Evolutionary conservation across 2,888 invertebrate genomes (phyloP).

Genomic region (Campaea margaritaria): DNA sequence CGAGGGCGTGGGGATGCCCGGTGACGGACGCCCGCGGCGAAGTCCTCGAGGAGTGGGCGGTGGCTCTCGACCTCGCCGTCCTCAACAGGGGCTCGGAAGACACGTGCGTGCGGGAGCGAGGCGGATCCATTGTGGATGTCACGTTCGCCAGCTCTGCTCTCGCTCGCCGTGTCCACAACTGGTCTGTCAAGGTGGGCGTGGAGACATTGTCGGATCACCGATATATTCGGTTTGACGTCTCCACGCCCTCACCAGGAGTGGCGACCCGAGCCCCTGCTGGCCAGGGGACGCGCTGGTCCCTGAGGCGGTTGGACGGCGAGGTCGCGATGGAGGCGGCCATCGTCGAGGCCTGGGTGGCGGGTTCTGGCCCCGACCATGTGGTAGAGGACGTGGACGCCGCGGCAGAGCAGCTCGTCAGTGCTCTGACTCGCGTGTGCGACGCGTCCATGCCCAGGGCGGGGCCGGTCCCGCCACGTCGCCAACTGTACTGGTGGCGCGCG

Average conservation of each 20-base stretch:
- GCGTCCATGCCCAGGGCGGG: too few species aligned
- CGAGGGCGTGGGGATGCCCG: neutral
- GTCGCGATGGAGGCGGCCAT: too few species aligned
- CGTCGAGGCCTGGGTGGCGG: too few species aligned
- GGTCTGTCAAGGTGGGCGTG: neutral
- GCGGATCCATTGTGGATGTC: neutral
- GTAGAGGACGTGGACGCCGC: too few species aligned
- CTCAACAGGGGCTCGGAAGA: neutral
- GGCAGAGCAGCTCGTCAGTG: too few species aligned
- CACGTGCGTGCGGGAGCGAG: neutral
- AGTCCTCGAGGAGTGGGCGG: neutral
- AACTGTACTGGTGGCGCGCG: too few species aligned
- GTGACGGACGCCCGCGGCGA: neutral
- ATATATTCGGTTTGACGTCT: neutral
- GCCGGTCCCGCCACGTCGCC: too few species aligned
- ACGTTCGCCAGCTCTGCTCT: neutral
- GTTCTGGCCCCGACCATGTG: too few species aligned
- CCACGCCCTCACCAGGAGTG: neutral
- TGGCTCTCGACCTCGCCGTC: neutral
- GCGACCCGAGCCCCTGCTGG: neutral
- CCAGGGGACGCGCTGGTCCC: neutral
- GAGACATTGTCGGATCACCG: constrained; percentile 1
- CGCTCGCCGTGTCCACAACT: neutral
- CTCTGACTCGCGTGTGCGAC: too few species aligned
- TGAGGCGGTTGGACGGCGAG: neutral